Evolutionary conservation across 2,113 vertebrate genomes (phyloP).

Genomic region (Cyrtonyx montezumae): DNA sequence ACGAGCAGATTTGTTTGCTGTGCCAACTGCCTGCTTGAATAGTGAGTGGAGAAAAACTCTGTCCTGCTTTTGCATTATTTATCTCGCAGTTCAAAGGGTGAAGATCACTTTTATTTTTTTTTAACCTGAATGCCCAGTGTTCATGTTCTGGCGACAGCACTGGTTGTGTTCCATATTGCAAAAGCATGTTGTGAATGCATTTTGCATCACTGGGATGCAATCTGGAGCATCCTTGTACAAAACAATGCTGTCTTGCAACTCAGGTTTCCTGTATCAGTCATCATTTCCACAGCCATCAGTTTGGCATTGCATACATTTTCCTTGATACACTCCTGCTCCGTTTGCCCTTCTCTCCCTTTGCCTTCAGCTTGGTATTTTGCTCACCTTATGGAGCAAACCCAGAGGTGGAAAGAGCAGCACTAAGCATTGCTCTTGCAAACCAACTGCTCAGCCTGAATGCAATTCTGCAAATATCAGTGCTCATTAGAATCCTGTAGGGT

Average conservation of each 20-base stretch:
- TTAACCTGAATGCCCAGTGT: too few relatives aligned
- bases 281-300: neutral
- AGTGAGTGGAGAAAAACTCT: neutral
- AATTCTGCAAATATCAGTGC: neutral
- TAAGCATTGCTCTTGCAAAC: neutral
- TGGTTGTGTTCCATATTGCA: neutral
- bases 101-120: neutral
- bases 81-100: neutral
- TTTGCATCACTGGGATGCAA: neutral
- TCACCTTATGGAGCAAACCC: accelerated
- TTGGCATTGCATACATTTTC: neutral
- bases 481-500: neutral
- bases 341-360: neutral
- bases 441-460: neutral
- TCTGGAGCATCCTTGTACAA: neutral
- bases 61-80: neutral
- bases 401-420: neutral
- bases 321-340: neutral
- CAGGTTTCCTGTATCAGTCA: accelerated
- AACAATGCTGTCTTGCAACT: neutral
- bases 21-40: neutral
- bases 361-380: neutral
- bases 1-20: accelerated
- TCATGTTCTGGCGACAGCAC: accelerated
- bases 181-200: neutral